phyloP scores from a whole-genome alignment of 2,113 vertebrate species.

The Halcyon malimbica region DNA sequence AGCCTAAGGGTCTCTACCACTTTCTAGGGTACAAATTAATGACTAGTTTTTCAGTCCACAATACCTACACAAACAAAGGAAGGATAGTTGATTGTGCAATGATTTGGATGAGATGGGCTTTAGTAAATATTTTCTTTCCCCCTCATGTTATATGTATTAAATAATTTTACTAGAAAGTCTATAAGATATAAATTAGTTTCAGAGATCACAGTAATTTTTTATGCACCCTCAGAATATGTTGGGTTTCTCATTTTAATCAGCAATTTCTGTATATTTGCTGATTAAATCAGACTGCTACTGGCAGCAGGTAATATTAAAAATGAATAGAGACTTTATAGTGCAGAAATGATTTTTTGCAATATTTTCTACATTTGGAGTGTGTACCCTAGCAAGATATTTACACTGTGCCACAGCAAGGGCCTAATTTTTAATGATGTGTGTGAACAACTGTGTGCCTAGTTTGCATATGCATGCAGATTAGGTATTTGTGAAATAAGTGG shows the following conservation, averaged over 20 bases:
- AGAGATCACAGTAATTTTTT: background rate
- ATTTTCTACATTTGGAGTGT: slow-evolving; percentile 41
- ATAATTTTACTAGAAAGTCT: background rate
- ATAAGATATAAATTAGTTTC: background rate
- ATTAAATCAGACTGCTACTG: background rate
- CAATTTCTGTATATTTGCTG: background rate
- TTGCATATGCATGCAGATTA: slow-evolving; percentile 69
- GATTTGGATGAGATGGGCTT: background rate
- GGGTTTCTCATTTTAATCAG: background rate
- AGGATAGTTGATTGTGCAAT: background rate
- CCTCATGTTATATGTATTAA: background rate
- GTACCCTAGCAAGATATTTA: slow-evolving; percentile 66
- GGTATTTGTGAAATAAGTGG: slow-evolving; percentile 67
- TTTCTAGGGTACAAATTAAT: background rate
- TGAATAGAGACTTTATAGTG: background rate
- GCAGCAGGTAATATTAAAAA: background rate
- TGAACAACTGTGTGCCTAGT: slow-evolving; percentile 63
- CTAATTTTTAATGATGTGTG: slow-evolving; percentile 71
- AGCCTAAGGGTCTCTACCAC: background rate
- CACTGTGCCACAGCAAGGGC: slow-evolving; percentile 67
- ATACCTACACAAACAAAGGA: background rate
- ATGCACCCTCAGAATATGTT: background rate
- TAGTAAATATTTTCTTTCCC: background rate
- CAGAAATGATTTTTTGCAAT: slow-evolving; percentile 14
- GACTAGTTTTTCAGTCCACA: background rate